Evolutionary conservation across 2,797 vertebrate genomes (phyloP).

Genomic region (Poecile montanus): DNA sequence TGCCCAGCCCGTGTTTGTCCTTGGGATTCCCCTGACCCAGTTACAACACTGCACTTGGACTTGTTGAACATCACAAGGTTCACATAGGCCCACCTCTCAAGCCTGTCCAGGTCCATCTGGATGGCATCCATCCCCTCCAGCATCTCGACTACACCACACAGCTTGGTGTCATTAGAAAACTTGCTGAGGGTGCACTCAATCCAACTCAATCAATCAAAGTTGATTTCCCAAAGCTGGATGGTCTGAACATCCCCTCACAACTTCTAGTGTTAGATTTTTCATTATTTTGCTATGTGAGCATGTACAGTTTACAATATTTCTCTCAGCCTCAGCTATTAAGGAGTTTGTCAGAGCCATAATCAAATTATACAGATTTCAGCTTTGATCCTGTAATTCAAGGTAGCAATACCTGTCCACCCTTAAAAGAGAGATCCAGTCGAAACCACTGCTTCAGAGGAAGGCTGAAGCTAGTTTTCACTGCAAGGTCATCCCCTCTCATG

Average conservation of each 20-base stretch:
- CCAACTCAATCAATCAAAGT: neutral
- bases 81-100: neutral
- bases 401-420: slow-evolving; percentile 81
- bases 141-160: neutral
- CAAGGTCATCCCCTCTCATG: slow-evolving; percentile 81
- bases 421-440: slow-evolving; percentile 85
- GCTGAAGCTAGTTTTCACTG: slow-evolving; percentile 77
- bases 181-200: neutral
- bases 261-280: neutral
- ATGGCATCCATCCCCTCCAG: neutral
- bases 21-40: neutral
- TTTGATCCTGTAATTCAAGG: neutral
- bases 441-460: slow-evolving; percentile 87
- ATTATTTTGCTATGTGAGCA: neutral
- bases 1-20: neutral
- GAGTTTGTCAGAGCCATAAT: neutral
- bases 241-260: neutral
- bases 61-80: neutral
- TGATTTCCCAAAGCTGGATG: neutral
- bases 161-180: neutral
- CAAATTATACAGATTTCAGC: neutral
- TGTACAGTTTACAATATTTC: neutral
- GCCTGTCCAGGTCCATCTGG: neutral
- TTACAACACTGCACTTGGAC: neutral
- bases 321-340: neutral